Base-by-base conservation (phyloP, 2,888 invertebrate genomes). In the Siphlonurus alternatus region DNA sequence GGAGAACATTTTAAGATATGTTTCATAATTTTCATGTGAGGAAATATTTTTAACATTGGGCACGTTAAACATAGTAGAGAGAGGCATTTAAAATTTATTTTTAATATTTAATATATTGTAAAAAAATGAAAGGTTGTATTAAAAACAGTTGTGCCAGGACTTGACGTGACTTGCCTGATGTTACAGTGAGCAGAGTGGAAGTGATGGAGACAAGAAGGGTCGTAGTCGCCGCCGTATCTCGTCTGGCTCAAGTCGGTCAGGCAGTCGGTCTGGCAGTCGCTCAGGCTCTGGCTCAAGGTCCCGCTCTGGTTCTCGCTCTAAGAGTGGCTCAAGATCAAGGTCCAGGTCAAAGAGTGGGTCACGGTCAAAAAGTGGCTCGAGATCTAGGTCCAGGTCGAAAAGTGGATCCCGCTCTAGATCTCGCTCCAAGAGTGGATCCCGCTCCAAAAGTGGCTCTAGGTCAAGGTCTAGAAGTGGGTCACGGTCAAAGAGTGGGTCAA, bases 241-340 rank as follows among this genome's bases (percentile, higher is more conserved):
- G 2, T 67, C 68, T 1, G 67, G 63, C 18, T 68, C 68, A 19
- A 67, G 66, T 54, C 62, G 67, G 1, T 68, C 68, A n/a, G 64
- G 68, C 51, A 10, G 7, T n/a, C 7, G 22, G 56, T 69, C 69
- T 15, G 62, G 68, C n/a, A 70, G 70, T n/a, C 53, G 66, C 24
- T 69, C 70, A 3, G 59, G 67, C 2, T 70, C 70, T 2, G 53
- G 65, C 7, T 69, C 69, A 25, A 61, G 83, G 82, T 63, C 85
- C 84, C 0, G 85, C 83, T 63, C 79, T 69, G 74, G 82, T 73
- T 69, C 79, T 79, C 67, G 70, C 22, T 75, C 76, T 19, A 65
- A 61, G n/a, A 66, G 65, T 25, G 62, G 66, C 22, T 71, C 71
- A n/a, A 54, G 71, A 68, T 69, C 71, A 68, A 66, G 71, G 67